phyloP scores from a whole-genome alignment of 2,888 invertebrate genomes.

The Isoperla grammatica region DNA sequence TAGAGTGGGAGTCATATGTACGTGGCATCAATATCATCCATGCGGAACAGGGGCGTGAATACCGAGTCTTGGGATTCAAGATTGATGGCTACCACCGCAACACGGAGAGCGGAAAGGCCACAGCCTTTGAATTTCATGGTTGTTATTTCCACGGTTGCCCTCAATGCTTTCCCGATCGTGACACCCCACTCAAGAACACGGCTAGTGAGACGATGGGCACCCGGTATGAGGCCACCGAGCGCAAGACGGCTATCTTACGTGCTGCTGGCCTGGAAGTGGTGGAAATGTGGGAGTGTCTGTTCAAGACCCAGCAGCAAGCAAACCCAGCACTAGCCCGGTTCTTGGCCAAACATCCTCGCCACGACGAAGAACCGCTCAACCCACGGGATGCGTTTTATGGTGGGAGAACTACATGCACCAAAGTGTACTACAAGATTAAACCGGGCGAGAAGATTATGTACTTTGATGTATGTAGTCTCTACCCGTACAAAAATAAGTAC shows the following conservation, averaged over 20 bases:
- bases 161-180: neutral
- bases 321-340: neutral
- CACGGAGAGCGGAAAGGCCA: neutral
- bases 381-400: constrained; percentile 35
- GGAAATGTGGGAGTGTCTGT: constrained; percentile 29
- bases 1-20: neutral
- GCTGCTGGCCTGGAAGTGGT: constrained; percentile 16
- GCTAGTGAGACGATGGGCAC: neutral
- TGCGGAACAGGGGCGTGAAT: constrained; percentile 24
- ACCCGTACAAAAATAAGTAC: constrained; percentile 37
- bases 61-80: constrained; percentile 17
- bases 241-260: neutral
- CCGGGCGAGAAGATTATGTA: constrained; percentile 34
- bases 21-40: constrained; percentile 5
- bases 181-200: neutral
- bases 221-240: neutral
- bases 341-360: neutral
- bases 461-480: constrained; percentile 35
- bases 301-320: neutral
- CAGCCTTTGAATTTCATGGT: constrained; percentile 6
- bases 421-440: constrained; percentile 30
- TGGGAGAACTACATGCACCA: constrained; percentile 34
- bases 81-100: constrained; percentile 26
- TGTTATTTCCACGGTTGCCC: constrained; percentile 22
- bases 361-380: constrained; percentile 14